phyloP scores from a whole-genome alignment of 2,797 vertebrate genomes.

The Australoheros facetus region DNA sequence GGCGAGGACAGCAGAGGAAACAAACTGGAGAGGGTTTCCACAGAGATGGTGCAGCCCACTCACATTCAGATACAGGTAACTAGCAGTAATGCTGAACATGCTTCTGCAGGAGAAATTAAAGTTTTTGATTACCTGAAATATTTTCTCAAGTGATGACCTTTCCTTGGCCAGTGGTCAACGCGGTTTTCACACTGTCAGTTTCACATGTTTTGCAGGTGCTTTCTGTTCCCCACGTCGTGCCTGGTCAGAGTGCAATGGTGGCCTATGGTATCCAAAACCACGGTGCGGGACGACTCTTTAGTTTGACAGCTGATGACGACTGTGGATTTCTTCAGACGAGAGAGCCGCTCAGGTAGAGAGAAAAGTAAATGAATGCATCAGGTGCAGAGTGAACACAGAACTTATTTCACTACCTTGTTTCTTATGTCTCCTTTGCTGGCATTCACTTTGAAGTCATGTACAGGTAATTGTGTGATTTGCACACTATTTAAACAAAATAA shows the following conservation, averaged over 20 bases:
- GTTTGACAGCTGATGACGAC: constrained; percentile 77
- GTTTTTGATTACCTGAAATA: neutral
- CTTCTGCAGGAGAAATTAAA: too few relatives aligned
- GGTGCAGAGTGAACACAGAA: neutral
- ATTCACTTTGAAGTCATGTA: too few relatives aligned
- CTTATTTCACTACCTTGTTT: neutral
- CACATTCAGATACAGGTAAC: constrained; percentile 79
- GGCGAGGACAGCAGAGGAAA: constrained; percentile 77
- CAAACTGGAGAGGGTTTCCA: constrained; percentile 80
- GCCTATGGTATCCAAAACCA: constrained; percentile 79
- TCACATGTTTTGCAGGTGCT: constrained; percentile 60
- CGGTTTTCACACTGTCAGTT: neutral
- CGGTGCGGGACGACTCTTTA: constrained; percentile 73
- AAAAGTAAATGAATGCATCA: neutral
- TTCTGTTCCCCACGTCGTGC: constrained; percentile 70
- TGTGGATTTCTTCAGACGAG: constrained; percentile 69
- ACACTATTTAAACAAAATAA: neutral
- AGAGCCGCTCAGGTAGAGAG: constrained; percentile 69
- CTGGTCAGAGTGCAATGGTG: constrained; percentile 75
- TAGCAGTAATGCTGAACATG: neutral
- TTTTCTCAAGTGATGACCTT: neutral
- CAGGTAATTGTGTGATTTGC: too few relatives aligned
- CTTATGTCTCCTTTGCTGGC: neutral
- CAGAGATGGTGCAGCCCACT: constrained; percentile 81
- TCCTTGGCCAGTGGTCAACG: neutral